A percentile compares a stretch with the other conserved stretches of the same genome.
These are phyloP conservation scores for Silurus meridionalis DNA, from an alignment of 2,113 vertebrate species.

Conservation along the genomic window DNA sequence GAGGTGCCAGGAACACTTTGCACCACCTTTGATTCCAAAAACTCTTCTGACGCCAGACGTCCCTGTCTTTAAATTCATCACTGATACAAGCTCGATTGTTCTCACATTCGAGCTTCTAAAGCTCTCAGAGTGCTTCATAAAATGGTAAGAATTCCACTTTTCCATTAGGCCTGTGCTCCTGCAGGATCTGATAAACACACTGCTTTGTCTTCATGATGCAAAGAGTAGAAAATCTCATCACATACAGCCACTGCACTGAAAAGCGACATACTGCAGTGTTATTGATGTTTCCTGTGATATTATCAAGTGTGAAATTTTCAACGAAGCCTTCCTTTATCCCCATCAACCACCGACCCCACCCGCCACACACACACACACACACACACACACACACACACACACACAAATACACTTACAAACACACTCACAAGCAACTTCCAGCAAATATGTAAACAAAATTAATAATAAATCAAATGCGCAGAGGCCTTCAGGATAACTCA, in stretches of 20 bases:
- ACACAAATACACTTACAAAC: not conserved
- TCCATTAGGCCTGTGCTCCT: constrained; percentile 9
- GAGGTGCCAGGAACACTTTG: constrained; percentile 52
- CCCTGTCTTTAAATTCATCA: constrained; percentile 19
- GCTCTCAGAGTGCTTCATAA: not conserved
- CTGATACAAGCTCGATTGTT: not conserved
- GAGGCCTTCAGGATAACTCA: too few relatives aligned
- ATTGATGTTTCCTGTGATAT: constrained; percentile 27
- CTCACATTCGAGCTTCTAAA: not conserved
- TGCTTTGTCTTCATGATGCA: constrained; percentile 35
- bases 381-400: not conserved
- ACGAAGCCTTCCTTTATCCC: not conserved
- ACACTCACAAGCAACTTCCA: not conserved
- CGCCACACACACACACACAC: not conserved
- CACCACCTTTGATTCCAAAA: constrained; percentile 40
- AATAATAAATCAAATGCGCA: not conserved
- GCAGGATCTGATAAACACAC: constrained; percentile 25
- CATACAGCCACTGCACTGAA: not conserved
- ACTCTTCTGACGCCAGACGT: constrained; percentile 5
- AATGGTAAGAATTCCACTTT: not conserved
- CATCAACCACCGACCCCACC: not conserved
- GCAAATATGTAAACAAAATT: not conserved
- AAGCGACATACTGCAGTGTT: not conserved
- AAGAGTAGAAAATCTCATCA: constrained; percentile 21
- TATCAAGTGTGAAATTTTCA: constrained; percentile 11